Conservation (phyloP, 2,797 vertebrate genomes). For the Adrianichthys oophorus region DNA sequence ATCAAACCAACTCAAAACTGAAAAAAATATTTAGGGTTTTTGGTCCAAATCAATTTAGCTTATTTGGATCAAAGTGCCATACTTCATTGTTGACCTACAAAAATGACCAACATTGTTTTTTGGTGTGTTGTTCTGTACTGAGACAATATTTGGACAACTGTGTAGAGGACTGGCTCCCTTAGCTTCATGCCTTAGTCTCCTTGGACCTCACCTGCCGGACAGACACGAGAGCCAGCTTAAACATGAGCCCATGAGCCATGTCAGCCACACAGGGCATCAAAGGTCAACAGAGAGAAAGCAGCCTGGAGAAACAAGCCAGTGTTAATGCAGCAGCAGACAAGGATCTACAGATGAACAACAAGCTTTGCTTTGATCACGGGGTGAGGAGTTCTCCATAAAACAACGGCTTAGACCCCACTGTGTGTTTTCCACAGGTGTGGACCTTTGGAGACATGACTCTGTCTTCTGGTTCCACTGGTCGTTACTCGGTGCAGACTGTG, state of each 20-base stretch:
- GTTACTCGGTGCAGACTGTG: slow-evolving; percentile 87
- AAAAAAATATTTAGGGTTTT: too few species aligned
- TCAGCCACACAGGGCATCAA: slow-evolving; percentile 38
- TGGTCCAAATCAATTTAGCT: too few species aligned
- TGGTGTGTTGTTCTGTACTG: too few species aligned
- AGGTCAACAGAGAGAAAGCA: slow-evolving; percentile 48
- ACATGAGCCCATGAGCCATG: slow-evolving; percentile 58
- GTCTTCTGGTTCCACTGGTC: slow-evolving; percentile 81
- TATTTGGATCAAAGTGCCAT: too few species aligned
- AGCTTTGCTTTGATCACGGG: slow-evolving; percentile 10
- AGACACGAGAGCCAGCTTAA: slow-evolving; percentile 71
- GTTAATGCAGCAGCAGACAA: slow-evolving; percentile 29
- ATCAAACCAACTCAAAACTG: too few species aligned
- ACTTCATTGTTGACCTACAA: too few species aligned
- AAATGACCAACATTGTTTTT: too few species aligned
- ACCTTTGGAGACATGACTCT: slow-evolving; percentile 85
- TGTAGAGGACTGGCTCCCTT: not conserved
- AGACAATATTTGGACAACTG: too few species aligned
- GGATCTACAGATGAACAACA: slow-evolving; percentile 49
- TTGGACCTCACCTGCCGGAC: slow-evolving; percentile 67
- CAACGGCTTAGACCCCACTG: slow-evolving; percentile 22
- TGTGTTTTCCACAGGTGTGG: slow-evolving; percentile 80
- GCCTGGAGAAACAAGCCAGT: slow-evolving; percentile 28
- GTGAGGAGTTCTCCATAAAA: slow-evolving; percentile 15
- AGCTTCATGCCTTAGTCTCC: slow-evolving; percentile 59